A percentile compares a stretch with the other conserved stretches of the same genome.
Evolutionary conservation across 2,888 invertebrate genomes (phyloP).

Genomic region (Spodoptera picta): DNA sequence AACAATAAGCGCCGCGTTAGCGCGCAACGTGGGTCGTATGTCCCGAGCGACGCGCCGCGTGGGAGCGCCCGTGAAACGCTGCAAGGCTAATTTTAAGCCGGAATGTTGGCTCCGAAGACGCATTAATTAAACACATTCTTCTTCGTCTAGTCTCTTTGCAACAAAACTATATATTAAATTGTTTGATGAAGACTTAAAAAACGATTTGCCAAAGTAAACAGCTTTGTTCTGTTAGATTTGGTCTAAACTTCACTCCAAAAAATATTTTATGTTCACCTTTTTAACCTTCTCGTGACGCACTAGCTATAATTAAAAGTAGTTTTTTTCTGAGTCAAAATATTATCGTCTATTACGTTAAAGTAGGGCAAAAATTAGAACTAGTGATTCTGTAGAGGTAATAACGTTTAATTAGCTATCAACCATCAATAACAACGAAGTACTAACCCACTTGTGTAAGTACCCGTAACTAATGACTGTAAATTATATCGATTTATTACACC

Average conservation of each 20-base stretch:
- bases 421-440: constrained; percentile 36
- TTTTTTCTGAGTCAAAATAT: constrained; percentile 16
- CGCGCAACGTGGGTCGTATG: constrained; percentile 39
- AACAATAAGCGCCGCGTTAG: constrained; percentile 35
- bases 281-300: constrained; percentile 30
- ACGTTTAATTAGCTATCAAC: constrained; percentile 38
- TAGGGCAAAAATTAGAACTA: constrained; percentile 15
- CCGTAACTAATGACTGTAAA: constrained; percentile 24
- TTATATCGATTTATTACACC: constrained; percentile 36
- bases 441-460: constrained; percentile 27
- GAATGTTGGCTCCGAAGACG: constrained; percentile 80
- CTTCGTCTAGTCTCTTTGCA: constrained; percentile 71
- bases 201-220: constrained; percentile 31
- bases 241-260: constrained; percentile 18
- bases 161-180: constrained; percentile 53
- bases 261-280: constrained; percentile 9
- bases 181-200: constrained; percentile 53
- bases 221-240: constrained; percentile 21
- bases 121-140: constrained; percentile 77
- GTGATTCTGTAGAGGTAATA: neutral
- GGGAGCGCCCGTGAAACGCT: constrained; percentile 76
- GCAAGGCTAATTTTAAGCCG: constrained; percentile 77
- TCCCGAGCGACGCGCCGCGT: constrained; percentile 59
- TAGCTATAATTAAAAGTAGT: constrained; percentile 2
- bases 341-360: constrained; percentile 23